Percentiles rank a stretch among this genome's conserved stretches.
phyloP scores from a whole-genome alignment of 1,140 invertebrate genomes.

The Pollicipes pollicipes region DNA sequence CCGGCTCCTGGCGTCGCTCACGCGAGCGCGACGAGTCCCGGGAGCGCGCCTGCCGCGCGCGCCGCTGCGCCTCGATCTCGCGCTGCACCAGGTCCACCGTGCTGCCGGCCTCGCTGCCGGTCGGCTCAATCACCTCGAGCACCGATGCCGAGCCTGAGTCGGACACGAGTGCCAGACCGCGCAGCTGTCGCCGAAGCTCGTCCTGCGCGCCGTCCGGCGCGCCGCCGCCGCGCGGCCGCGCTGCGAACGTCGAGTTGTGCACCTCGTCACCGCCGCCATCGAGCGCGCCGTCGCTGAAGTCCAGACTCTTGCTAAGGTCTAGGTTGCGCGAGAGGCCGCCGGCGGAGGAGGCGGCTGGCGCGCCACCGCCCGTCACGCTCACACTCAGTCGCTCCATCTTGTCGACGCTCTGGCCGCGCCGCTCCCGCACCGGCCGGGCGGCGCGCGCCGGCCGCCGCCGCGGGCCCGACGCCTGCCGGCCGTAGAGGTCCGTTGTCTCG shows the following conservation, averaged over 20 bases:
- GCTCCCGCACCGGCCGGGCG: background rate
- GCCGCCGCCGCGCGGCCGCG: background rate
- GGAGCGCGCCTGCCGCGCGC: background rate
- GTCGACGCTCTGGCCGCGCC: background rate
- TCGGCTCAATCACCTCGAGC: conserved; percentile 25
- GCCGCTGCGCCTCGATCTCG: conserved; percentile 9
- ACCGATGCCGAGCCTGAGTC: conserved; percentile 25
- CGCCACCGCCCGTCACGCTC: background rate
- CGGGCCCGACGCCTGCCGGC: background rate
- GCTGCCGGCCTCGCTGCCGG: conserved; percentile 18
- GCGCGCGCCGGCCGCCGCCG: no score
- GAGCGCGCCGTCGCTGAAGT: background rate
- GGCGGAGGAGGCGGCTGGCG: no score
- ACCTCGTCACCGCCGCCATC: background rate
- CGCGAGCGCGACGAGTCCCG: background rate
- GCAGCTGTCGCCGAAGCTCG: conserved; percentile 19
- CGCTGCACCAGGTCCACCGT: conserved; percentile 1
- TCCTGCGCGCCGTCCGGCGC: conserved; percentile 14
- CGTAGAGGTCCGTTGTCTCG: background rate
- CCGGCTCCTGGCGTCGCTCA: background rate
- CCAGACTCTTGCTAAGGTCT: background rate
- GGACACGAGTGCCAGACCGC: conserved; percentile 21
- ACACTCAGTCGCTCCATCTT: background rate
- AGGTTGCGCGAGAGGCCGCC: background rate
- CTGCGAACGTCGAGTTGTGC: background rate